phyloP scores from a whole-genome alignment of 1,140 invertebrate species.

The Drosophila orosa region DNA sequence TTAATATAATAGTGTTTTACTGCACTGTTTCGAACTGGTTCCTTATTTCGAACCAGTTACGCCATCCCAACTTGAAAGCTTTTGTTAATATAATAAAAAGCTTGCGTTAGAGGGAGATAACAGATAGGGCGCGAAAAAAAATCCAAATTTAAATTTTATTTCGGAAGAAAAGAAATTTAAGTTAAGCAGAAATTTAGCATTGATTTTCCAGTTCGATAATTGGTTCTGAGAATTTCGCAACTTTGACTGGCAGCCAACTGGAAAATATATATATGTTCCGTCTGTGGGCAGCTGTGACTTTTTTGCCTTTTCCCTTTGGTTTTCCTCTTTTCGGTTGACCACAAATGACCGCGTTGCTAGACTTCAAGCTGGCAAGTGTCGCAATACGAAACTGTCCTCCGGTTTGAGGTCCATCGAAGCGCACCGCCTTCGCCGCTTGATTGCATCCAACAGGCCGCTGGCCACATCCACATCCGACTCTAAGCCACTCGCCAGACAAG shows the following conservation, averaged over 20 bases:
- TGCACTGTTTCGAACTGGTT: conserved; percentile 35
- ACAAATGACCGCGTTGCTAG: conserved; percentile 35
- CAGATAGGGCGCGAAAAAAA: neutral
- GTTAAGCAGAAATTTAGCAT: neutral
- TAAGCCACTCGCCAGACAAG: conserved; percentile 18
- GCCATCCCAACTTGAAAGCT: neutral
- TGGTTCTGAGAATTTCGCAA: conserved; percentile 48
- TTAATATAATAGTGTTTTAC: neutral
- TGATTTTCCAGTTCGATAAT: conserved; percentile 15
- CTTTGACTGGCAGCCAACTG: conserved; percentile 42
- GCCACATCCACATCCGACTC: conserved; percentile 41
- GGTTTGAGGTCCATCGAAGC: conserved; percentile 62
- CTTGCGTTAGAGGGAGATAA: neutral
- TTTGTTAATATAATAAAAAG: fast-evolving
- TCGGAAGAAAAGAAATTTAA: neutral
- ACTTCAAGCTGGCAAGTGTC: conserved; percentile 64
- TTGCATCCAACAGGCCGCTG: conserved; percentile 57
- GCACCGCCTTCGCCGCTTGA: conserved; percentile 66
- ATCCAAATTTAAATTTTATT: conserved; percentile 24
- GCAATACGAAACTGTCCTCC: conserved; percentile 55
- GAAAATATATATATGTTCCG: conserved; percentile 70
- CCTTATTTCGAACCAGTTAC: neutral
- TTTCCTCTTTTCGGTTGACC: conserved; percentile 19
- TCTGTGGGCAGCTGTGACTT: conserved; percentile 37
- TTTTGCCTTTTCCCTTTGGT: conserved; percentile 24